A percentile compares a stretch with the other conserved stretches of the same genome.
These are phyloP conservation scores for Nineta flava DNA, from an alignment of 2,888 invertebrate species.

Conservation along the genomic window DNA sequence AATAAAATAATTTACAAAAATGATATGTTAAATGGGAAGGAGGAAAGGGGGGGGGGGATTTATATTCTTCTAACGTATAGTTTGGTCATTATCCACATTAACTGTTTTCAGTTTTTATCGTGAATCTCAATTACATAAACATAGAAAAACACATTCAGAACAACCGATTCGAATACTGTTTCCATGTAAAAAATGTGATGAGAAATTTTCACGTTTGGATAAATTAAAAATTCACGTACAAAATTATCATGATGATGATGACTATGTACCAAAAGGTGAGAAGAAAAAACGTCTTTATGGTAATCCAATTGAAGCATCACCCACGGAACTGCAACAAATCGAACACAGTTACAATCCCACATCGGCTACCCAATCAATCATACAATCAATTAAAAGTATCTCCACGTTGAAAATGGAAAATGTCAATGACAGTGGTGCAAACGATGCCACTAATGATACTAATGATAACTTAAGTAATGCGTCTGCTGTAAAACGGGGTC, in stretches of 20 bases:
- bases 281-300: not conserved
- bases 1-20: too few relatives aligned
- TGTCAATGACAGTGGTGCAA: too few relatives aligned
- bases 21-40: too few relatives aligned
- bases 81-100: too few relatives aligned
- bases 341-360: not conserved
- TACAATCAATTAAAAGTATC: constrained; percentile 4
- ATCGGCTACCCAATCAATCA: constrained; percentile 3
- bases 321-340: not conserved
- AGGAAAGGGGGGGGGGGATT: too few relatives aligned
- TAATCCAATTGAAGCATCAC: not conserved
- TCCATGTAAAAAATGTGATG: constrained; percentile 3
- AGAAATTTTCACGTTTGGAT: constrained; percentile 3
- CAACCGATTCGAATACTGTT: not conserved
- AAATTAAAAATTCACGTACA: constrained; percentile 3
- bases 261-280: not conserved
- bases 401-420: not conserved
- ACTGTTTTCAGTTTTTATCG: not conserved
- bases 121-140: constrained; percentile 1
- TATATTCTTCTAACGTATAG: too few relatives aligned
- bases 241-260: not conserved
- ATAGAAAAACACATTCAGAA: constrained; percentile 2
- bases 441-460: not conserved
- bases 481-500: not conserved
- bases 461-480: not conserved